A percentile compares a stretch with the other conserved stretches of the same genome.
Conservation (phyloP, 2,797 vertebrate species). For the Enteromius argenteus region DNA sequence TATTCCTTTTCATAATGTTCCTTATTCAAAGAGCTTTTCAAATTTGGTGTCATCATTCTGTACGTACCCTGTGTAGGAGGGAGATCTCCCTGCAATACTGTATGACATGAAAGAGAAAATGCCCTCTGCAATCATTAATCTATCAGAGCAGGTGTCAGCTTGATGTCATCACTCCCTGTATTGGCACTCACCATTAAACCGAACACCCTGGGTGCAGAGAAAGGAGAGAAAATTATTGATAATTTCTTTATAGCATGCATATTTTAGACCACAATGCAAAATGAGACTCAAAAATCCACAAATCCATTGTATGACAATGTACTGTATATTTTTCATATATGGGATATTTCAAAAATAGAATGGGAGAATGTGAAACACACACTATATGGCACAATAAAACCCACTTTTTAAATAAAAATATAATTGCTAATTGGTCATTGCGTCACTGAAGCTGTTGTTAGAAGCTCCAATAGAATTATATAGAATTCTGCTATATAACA, state of each 20-base stretch:
- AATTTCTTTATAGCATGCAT: background rate
- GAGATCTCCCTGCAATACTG: slow-evolving; percentile 38
- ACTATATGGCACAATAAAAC: background rate
- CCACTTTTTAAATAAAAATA: no score
- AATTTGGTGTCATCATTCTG: slow-evolving; percentile 47
- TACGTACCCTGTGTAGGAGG: slow-evolving; percentile 22
- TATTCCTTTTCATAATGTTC: slow-evolving; percentile 57
- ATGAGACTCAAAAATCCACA: background rate
- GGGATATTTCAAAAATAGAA: background rate
- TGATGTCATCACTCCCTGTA: slow-evolving; percentile 24
- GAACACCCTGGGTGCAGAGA: background rate
- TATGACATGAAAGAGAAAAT: slow-evolving; percentile 43
- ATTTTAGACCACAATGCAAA: background rate
- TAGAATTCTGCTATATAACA: background rate
- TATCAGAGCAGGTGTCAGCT: slow-evolving; percentile 22
- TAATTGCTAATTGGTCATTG: no score
- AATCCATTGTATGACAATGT: background rate
- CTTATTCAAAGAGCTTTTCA: slow-evolving; percentile 48
- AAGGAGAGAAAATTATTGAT: background rate
- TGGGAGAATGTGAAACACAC: background rate
- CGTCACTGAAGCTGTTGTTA: background rate
- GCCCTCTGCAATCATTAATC: background rate
- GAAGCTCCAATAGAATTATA: background rate
- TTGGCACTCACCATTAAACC: slow-evolving; percentile 3
- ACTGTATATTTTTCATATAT: background rate